Conservation (phyloP, 2,888 invertebrate genomes). For the Mesorhabditis spiculigera region DNA sequence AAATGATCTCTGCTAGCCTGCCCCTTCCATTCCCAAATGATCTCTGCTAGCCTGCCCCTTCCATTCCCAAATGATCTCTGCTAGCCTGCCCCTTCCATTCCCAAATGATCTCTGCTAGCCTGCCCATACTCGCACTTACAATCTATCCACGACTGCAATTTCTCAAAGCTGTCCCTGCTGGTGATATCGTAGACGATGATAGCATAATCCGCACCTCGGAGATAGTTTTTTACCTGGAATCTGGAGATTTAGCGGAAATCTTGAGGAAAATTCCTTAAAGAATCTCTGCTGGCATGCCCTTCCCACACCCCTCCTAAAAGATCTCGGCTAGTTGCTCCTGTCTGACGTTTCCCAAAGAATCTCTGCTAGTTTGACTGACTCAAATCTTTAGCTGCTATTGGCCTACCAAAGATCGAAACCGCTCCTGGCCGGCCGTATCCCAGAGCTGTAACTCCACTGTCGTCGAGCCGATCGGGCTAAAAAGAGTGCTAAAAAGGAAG, state of each 20-base stretch:
- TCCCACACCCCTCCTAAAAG: no score
- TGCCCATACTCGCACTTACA: not conserved
- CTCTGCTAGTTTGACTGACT: no score
- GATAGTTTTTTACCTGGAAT: not conserved
- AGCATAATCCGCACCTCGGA: not conserved
- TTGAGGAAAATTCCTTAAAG: no score
- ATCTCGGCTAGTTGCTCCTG: no score
- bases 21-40: not conserved
- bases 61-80: no score
- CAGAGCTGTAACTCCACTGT: not conserved
- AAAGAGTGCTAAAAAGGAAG: not conserved
- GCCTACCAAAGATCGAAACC: not conserved
- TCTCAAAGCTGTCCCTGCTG: not conserved
- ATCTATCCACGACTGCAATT: not conserved
- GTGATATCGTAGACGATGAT: not conserved
- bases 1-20: not conserved
- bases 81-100: no score
- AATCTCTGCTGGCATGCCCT: no score
- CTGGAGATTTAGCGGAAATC: not conserved
- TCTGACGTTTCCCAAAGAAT: no score
- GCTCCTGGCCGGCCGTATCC: slow-evolving; percentile 2
- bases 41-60: not conserved
- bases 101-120: no score
- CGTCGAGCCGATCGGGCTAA: not conserved
- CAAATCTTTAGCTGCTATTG: not conserved